phyloP scores from a whole-genome alignment of 2,113 vertebrate species.

The Onychorhynchus coronatus region DNA sequence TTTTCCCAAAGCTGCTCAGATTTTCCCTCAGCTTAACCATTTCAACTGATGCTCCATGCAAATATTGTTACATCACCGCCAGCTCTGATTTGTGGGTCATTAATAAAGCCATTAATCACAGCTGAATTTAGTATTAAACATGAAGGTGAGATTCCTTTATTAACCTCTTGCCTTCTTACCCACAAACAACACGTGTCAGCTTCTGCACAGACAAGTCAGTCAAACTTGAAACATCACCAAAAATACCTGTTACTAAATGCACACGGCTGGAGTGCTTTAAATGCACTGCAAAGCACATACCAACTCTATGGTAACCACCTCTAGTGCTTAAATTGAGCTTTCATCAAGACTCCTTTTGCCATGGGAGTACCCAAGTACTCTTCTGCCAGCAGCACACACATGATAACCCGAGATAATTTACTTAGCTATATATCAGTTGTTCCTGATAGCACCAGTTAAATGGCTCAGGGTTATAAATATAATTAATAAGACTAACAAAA shows the following conservation, averaged over 20 bases:
- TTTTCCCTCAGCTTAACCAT: neutral
- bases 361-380: neutral
- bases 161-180: conserved; percentile 46
- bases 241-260: neutral
- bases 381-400: neutral
- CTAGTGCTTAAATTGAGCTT: neutral
- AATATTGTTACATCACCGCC: neutral
- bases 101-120: conserved; percentile 53
- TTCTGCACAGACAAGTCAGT: neutral
- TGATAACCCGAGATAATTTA: conserved; percentile 61
- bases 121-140: conserved; percentile 37
- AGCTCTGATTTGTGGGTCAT: conserved; percentile 22
- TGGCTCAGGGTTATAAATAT: conserved; percentile 76
- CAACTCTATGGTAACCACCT: neutral
- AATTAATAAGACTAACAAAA: conserved; percentile 68
- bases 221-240: conserved; percentile 54
- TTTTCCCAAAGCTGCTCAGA: neutral
- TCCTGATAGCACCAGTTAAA: conserved; percentile 64
- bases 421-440: conserved; percentile 68
- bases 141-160: conserved; percentile 46
- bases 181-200: conserved; percentile 32
- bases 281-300: neutral
- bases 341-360: neutral
- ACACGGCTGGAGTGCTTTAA: neutral
- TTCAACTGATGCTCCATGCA: neutral